A percentile compares a stretch with the other conserved stretches of the same genome.
phyloP scores from a whole-genome alignment of 2,888 invertebrate genomes.

The Pherbina coryleti region DNA sequence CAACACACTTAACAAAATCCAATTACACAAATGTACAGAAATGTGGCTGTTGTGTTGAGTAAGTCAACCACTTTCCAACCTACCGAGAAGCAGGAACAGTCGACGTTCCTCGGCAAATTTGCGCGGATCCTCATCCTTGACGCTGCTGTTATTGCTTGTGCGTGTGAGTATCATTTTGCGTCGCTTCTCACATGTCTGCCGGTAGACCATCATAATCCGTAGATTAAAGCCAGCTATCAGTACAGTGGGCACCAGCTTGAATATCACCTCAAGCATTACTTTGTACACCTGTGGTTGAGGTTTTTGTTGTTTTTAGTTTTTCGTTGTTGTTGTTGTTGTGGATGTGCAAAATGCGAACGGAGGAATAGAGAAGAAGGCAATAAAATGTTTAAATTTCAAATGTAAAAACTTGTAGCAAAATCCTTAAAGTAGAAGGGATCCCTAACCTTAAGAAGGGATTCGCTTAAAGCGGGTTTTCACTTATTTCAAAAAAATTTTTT shows the following conservation, averaged over 20 bases:
- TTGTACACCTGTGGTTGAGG: conserved; percentile 71
- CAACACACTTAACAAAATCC: not conserved
- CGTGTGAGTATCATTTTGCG: conserved; percentile 77
- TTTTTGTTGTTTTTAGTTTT: too few relatives aligned
- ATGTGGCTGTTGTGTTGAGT: not conserved
- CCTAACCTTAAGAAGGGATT: too few relatives aligned
- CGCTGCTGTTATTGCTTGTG: conserved; percentile 67
- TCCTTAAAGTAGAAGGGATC: too few relatives aligned
- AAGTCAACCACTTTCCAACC: not conserved
- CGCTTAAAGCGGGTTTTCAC: too few relatives aligned
- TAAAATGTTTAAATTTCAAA: too few relatives aligned
- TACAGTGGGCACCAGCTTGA: conserved; percentile 78
- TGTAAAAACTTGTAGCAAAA: too few relatives aligned
- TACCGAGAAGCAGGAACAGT: conserved; percentile 75
- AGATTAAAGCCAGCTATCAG: conserved; percentile 77
- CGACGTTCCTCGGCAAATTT: conserved; percentile 79
- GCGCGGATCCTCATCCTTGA: conserved; percentile 75
- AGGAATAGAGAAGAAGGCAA: too few relatives aligned
- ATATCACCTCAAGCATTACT: conserved; percentile 75
- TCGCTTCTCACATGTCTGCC: conserved; percentile 76
- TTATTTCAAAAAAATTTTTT: too few relatives aligned
- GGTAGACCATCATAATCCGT: conserved; percentile 77
- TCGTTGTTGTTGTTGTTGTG: too few relatives aligned
- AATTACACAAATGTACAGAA: not conserved
- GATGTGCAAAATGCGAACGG: too few relatives aligned